phyloP scores from a whole-genome alignment of 64 coral and sea anemone species.

The Catalaphyllia jardinei region DNA sequence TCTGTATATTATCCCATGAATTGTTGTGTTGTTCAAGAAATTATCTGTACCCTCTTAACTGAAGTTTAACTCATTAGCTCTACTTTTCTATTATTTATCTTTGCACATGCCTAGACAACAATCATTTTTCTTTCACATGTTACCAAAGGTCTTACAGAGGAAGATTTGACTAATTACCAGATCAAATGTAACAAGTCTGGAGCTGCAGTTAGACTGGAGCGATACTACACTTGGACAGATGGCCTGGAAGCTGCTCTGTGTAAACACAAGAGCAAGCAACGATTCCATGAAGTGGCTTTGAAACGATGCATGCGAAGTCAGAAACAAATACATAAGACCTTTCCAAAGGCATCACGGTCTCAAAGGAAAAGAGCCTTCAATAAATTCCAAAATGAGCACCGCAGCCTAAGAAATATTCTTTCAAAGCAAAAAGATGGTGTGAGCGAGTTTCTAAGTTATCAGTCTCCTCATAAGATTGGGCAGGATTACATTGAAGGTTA shows the following conservation, averaged over 20 bases:
- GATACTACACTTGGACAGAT: slow-evolving; percentile 67
- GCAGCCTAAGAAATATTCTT: slow-evolving; percentile 56
- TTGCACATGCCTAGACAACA: neutral
- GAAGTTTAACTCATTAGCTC: too few relatives aligned
- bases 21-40: too few relatives aligned
- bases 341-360: slow-evolving; percentile 59
- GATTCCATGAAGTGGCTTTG: slow-evolving; percentile 78
- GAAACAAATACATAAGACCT: slow-evolving; percentile 70
- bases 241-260: slow-evolving; percentile 72
- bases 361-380: slow-evolving; percentile 70
- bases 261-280: slow-evolving; percentile 61
- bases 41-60: too few relatives aligned
- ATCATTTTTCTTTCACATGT: neutral
- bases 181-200: slow-evolving; percentile 34
- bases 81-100: neutral
- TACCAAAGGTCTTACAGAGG: slow-evolving; percentile 62
- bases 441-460: slow-evolving; percentile 59
- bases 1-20: too few relatives aligned
- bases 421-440: slow-evolving; percentile 68
- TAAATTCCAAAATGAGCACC: slow-evolving; percentile 81
- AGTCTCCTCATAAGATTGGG: slow-evolving; percentile 78
- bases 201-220: slow-evolving; percentile 11
- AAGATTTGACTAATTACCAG: slow-evolving; percentile 67
- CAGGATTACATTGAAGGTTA: slow-evolving; percentile 87
- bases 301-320: slow-evolving; percentile 73